Base-by-base conservation (phyloP, 2,113 vertebrate species). In the Catharus bicknelli region DNA sequence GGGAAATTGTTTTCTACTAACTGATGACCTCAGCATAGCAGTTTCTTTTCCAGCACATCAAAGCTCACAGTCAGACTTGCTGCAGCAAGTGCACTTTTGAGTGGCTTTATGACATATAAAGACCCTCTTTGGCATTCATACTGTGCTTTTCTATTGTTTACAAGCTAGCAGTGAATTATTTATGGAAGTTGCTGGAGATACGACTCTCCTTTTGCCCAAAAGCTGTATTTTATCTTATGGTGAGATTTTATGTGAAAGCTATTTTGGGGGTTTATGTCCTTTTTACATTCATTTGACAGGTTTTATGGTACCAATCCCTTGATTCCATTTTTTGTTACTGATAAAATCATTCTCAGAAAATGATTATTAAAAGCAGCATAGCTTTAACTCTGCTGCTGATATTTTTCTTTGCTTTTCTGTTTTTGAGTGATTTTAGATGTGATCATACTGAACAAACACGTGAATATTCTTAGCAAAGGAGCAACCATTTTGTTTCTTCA, bases 1-100 rank as follows among this genome's bases (percentile, higher is more conserved):
- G 96, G 96, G 96, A 98, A 98, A 98, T 98, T 98, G 97, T 98
- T 98, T 98, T 98, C 97, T 96, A 85, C 96, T 97, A 98, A 97
- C 97, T 98, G 97, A 98, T 98, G 96, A 98, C 97, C 97, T 98
- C 97, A 97, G 97, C 93, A 95, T 97, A 97, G 96, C 95, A 95
- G 97, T 97, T 98, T 97, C 96, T 97, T 98, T 98, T 96, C 90
- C 68, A 96, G 92, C 95, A 96, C 89, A 98, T 98, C 97, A 97
- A 97, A 98, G 96, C 97, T 98, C 97, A 97, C 97, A 98, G 97
- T 94, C 78, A 97, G 97, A 95, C 92, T 96, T 96, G 95, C 94
- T 96, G 96, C 92, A 96, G 96, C 96, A 97, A 97, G 96, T 96
- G 96, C 90, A 96, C 96, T 98, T 98, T 95, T 93, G 96, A 97